phyloP scores from a whole-genome alignment of 2,888 invertebrate genomes.

The Netelia fuscicornis region DNA sequence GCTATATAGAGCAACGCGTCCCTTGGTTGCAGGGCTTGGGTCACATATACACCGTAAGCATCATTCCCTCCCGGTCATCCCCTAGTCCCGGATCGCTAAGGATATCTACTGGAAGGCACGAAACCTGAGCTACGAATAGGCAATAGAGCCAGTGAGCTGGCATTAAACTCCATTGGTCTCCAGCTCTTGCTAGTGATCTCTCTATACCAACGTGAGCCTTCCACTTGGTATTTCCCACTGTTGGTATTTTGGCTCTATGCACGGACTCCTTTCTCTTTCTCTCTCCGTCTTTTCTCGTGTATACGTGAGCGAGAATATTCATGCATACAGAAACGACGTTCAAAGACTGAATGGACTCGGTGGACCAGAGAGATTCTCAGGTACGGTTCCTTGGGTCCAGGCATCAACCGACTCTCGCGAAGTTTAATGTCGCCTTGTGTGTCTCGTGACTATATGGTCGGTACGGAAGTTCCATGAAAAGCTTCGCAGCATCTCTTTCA shows the following conservation, averaged over 20 bases:
- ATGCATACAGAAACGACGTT: constrained; percentile 22
- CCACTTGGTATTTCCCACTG: constrained; percentile 10
- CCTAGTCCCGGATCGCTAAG: constrained; percentile 59
- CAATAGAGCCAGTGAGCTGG: constrained; percentile 67
- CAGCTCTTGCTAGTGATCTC: constrained; percentile 41
- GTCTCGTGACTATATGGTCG: constrained; percentile 17
- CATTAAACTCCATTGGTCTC: constrained; percentile 66
- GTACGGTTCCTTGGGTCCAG: constrained; percentile 1
- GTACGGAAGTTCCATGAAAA: constrained; percentile 41
- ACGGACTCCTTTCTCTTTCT: constrained; percentile 8
- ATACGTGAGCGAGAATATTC: not conserved
- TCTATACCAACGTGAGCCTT: constrained; percentile 11
- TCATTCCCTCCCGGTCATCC: constrained; percentile 46
- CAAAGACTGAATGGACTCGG: constrained; percentile 29
- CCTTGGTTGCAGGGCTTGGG: constrained; percentile 46
- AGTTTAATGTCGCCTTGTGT: constrained; percentile 50
- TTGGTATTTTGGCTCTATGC: constrained; percentile 22
- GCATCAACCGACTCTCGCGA: constrained; percentile 17
- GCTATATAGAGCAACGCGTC: constrained; percentile 33
- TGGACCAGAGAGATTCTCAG: constrained; percentile 35
- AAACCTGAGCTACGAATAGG: constrained; percentile 69
- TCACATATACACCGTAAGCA: constrained; percentile 24
- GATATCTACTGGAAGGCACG: constrained; percentile 60
- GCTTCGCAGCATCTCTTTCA: not conserved
- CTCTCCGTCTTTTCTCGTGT: not conserved